Percentiles rank a stretch among this genome's conserved stretches.
Conservation (phyloP, 2,888 invertebrate genomes). For the Cabera pusaria region DNA sequence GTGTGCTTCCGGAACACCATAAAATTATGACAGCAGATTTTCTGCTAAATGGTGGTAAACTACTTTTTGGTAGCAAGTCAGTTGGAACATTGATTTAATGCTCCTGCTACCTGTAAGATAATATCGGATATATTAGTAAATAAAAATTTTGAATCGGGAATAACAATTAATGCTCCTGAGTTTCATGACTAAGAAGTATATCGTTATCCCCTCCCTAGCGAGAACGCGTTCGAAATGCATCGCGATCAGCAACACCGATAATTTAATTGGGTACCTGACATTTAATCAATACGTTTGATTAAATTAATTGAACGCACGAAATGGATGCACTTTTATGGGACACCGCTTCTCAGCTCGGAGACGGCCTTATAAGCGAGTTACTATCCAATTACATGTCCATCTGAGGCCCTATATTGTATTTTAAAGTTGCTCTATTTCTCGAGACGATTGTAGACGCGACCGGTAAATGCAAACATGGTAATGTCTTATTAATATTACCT, state of each 20-base stretch:
- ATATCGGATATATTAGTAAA: too few species aligned
- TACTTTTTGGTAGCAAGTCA: too few species aligned
- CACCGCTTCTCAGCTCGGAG: conserved; percentile 46
- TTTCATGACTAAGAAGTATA: too few species aligned
- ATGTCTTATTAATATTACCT: too few species aligned
- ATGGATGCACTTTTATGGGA: conserved; percentile 68
- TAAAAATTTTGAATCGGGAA: too few species aligned
- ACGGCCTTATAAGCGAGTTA: conserved; percentile 21
- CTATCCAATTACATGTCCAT: conserved; percentile 29
- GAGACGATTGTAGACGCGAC: conserved; percentile 5
- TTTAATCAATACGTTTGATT: conserved; percentile 77
- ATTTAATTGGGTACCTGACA: conserved; percentile 78
- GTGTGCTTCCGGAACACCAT: too few species aligned
- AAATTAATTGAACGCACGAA: conserved; percentile 72
- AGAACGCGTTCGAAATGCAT: conserved; percentile 49
- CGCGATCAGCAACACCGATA: conserved; percentile 56
- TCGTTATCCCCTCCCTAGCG: conserved; percentile 22
- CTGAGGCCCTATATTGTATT: conserved; percentile 10
- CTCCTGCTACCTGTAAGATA: too few species aligned
- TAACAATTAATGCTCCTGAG: too few species aligned
- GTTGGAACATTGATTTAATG: too few species aligned
- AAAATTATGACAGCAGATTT: too few species aligned
- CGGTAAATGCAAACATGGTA: too few species aligned
- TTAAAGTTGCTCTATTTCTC: conserved; percentile 6
- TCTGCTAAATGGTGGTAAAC: too few species aligned